Evolutionary conservation across 2,888 invertebrate species (phyloP).

Genomic region (Oeneis ivallda): DNA sequence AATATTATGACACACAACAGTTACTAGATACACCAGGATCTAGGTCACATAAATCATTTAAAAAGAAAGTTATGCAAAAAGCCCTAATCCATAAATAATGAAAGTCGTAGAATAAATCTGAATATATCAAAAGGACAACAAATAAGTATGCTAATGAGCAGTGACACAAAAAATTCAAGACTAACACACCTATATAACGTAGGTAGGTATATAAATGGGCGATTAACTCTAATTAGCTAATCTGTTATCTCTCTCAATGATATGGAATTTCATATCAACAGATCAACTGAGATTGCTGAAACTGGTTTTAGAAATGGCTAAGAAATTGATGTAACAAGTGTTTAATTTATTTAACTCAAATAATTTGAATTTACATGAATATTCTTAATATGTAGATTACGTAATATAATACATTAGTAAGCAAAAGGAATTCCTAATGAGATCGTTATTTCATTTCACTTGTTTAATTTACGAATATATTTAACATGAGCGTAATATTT

Average conservation of each 20-base stretch:
- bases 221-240: slow-evolving; percentile 3
- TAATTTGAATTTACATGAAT: slow-evolving; percentile 1
- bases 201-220: slow-evolving; percentile 6
- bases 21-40: not conserved
- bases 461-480: not conserved
- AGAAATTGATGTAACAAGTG: not conserved
- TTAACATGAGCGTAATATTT: not conserved
- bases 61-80: slow-evolving; percentile 9
- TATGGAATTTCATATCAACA: not conserved
- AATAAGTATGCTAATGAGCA: slow-evolving; percentile 3
- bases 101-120: not conserved
- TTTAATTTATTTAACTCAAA: not conserved
- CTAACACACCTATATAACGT: not conserved
- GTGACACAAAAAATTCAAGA: slow-evolving; percentile 1
- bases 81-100: slow-evolving; percentile 4
- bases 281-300: not conserved
- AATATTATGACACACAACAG: not conserved
- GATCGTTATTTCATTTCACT: not conserved
- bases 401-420: not conserved
- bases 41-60: not conserved
- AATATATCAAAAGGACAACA: not conserved
- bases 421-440: not conserved
- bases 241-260: slow-evolving; percentile 5
- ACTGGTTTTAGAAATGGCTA: not conserved
- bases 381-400: not conserved